A percentile compares a stretch with the other conserved stretches of the same genome.
These are phyloP conservation scores for Ochropleura plecta DNA, from an alignment of 2,888 invertebrate genomes.

Conservation along the genomic window DNA sequence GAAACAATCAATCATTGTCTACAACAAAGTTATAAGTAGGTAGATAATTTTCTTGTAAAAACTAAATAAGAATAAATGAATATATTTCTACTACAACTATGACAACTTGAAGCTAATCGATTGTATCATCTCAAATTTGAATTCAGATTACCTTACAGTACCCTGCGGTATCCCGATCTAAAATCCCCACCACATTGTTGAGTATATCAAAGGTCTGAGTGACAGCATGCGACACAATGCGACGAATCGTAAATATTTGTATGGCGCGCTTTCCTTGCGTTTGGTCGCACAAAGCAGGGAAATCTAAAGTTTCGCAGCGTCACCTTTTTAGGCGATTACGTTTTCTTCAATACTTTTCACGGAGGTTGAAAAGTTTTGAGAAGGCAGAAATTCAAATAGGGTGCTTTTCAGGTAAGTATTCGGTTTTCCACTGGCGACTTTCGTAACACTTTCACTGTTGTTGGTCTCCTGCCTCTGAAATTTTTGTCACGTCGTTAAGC, in stretches of 20 bases:
- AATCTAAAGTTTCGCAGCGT: constrained; percentile 82
- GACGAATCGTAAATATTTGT: constrained; percentile 71
- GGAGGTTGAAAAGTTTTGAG: constrained; percentile 68
- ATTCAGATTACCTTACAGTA: constrained; percentile 32
- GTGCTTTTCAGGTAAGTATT: neutral
- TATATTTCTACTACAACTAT: neutral
- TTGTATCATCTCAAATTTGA: neutral
- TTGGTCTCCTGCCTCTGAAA: neutral
- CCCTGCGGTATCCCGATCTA: constrained; percentile 15
- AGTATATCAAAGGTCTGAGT: constrained; percentile 59
- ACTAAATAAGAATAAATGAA: neutral
- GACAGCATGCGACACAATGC: constrained; percentile 67
- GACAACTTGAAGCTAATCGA: neutral
- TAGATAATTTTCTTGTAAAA: neutral
- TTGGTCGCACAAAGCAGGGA: constrained; percentile 76
- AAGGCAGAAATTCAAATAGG: constrained; percentile 38
- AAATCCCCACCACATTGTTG: constrained; percentile 55
- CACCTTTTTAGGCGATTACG: constrained; percentile 89
- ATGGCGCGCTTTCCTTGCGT: constrained; percentile 66
- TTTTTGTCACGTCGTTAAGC: neutral
- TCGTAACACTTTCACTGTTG: neutral
- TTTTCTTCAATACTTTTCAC: constrained; percentile 84
- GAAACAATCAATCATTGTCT: too few relatives aligned
- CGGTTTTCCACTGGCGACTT: neutral
- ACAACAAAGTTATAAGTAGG: too few relatives aligned